phyloP scores from a whole-genome alignment of 2,113 vertebrate species.

The Onychorhynchus coronatus region DNA sequence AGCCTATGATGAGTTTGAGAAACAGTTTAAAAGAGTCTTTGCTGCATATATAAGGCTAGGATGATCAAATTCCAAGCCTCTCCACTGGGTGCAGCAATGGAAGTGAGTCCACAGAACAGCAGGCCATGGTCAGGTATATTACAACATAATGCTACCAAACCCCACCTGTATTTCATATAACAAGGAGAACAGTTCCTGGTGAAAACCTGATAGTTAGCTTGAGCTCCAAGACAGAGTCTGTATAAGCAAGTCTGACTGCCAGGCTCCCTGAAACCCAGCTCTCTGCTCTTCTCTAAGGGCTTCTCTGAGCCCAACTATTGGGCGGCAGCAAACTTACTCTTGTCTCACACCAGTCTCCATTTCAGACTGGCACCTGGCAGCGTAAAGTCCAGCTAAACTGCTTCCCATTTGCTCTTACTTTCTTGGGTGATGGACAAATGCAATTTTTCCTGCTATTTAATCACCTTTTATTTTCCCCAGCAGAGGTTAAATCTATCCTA shows the following conservation, averaged over 20 bases:
- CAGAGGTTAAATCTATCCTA: not conserved
- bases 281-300: not conserved
- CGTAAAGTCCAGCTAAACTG: not conserved
- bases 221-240: not conserved
- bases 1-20: not conserved
- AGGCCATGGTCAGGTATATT: not conserved
- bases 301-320: not conserved
- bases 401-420: not conserved
- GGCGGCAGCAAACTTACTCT: not conserved
- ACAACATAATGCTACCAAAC: not conserved
- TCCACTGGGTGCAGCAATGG: not conserved
- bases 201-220: not conserved
- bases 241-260: not conserved
- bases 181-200: not conserved
- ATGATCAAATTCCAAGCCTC: not conserved
- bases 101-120: not conserved
- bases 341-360: not conserved
- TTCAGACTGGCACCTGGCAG: not conserved
- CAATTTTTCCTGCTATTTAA: not conserved
- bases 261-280: not conserved
- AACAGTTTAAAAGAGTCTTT: not conserved
- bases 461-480: not conserved
- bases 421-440: not conserved
- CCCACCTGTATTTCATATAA: not conserved
- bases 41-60: not conserved